These are phyloP conservation scores for Cliona cf. orientalis DNA, from an alignment of 37 sponge, comb jelly and placozoan species.

Conservation along the genomic window DNA sequence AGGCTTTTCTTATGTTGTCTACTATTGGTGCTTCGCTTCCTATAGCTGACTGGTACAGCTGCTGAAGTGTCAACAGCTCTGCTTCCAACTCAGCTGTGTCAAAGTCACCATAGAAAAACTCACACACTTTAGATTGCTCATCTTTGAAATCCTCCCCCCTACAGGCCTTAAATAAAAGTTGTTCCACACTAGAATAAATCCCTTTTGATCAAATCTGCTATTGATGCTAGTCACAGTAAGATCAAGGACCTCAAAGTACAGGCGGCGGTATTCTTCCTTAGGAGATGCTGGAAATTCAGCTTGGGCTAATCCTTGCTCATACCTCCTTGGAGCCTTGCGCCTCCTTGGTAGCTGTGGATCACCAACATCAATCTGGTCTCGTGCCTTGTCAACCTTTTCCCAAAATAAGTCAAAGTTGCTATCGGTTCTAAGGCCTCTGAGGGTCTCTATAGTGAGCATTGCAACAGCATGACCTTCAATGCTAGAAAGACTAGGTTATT, in stretches of 20 bases:
- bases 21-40: slow-evolving; percentile 57
- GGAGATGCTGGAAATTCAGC: slow-evolving; percentile 37
- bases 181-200: slow-evolving; percentile 65
- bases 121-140: slow-evolving; percentile 43
- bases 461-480: slow-evolving; percentile 82
- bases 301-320: slow-evolving; percentile 61
- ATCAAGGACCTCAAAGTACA: slow-evolving; percentile 71
- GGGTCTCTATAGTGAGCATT: slow-evolving; percentile 70
- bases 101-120: slow-evolving; percentile 51
- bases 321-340: slow-evolving; percentile 55
- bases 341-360: slow-evolving; percentile 65
- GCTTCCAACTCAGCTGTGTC: slow-evolving; percentile 48
- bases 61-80: slow-evolving; percentile 47
- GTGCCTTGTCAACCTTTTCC: slow-evolving; percentile 56
- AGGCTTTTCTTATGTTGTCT: slow-evolving; percentile 34
- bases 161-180: slow-evolving; percentile 62
- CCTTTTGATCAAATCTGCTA: slow-evolving; percentile 71
- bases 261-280: slow-evolving; percentile 46
- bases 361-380: slow-evolving; percentile 55
- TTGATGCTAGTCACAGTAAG: slow-evolving; percentile 53
- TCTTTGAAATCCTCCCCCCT: slow-evolving; percentile 32
- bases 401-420: slow-evolving; percentile 72
- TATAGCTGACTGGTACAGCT: slow-evolving; percentile 28
- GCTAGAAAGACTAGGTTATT: slow-evolving; percentile 68
- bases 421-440: slow-evolving; percentile 54